phyloP scores from a whole-genome alignment of 2,888 invertebrate species.

The Rhopalosiphum nymphaeae region DNA sequence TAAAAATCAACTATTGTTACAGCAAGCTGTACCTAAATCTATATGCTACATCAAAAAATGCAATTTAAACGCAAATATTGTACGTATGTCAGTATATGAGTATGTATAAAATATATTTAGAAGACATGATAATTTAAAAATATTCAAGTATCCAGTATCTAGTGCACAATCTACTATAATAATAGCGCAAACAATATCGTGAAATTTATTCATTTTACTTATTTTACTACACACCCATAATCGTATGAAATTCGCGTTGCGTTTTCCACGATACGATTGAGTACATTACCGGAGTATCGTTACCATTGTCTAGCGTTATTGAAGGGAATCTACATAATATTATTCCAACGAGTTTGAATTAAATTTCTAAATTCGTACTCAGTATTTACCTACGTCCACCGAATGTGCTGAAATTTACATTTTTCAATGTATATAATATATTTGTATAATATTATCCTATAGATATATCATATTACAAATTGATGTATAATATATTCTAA shows the following conservation, averaged over 20 bases:
- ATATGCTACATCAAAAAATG: not conserved
- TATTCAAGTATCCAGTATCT: not conserved
- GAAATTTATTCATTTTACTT: not conserved
- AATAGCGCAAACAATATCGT: not conserved
- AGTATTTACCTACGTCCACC: not conserved
- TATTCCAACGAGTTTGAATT: not conserved
- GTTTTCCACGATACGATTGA: not conserved
- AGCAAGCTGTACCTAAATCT: not conserved
- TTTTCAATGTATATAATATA: not conserved
- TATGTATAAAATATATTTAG: not conserved
- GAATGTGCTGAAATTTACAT: not conserved
- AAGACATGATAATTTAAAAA: not conserved
- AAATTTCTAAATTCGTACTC: not conserved
- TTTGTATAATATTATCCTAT: not conserved
- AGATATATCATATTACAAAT: not conserved
- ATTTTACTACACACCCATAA: not conserved
- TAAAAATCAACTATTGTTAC: not conserved
- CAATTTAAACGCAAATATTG: no score
- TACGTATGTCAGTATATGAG: not conserved
- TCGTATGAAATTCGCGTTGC: not conserved
- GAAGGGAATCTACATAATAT: not conserved
- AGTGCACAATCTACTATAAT: not conserved
- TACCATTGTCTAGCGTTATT: not conserved
- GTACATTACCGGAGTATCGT: not conserved
- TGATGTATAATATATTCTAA: not conserved